A percentile compares a stretch with the other conserved stretches of the same genome.
These are phyloP conservation scores for Pogonognathellus flavescens DNA, from an alignment of 1,140 invertebrate species.

Conservation along the genomic window DNA sequence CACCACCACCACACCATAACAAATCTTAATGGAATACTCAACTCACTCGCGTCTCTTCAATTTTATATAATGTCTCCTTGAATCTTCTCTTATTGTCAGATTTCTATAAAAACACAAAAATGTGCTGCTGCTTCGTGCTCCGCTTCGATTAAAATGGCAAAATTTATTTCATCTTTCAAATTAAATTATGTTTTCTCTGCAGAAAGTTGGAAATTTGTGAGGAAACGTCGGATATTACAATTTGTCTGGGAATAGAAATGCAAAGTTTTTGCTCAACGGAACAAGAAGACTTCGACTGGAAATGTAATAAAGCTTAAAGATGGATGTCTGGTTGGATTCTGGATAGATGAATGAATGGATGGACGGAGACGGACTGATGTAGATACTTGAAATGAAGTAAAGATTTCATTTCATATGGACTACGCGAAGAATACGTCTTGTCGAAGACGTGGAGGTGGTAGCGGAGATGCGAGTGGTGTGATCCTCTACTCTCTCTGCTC, in stretches of 20 bases:
- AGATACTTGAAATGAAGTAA: conserved; percentile 13
- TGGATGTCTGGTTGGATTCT: conserved; percentile 20
- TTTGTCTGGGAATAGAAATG: neutral
- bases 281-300: neutral
- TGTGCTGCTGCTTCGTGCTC: no score
- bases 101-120: no score
- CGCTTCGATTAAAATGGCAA: neutral
- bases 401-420: conserved; percentile 47
- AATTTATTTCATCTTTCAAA: neutral
- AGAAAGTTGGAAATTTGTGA: neutral
- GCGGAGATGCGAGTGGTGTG: neutral
- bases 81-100: no score
- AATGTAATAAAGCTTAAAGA: conserved; percentile 36
- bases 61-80: no score
- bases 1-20: neutral
- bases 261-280: conserved; percentile 17
- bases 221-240: neutral
- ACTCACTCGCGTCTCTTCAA: neutral
- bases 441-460: neutral
- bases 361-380: neutral
- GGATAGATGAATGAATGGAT: conserved; percentile 20
- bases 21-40: conserved; percentile 21
- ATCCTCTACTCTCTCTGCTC: neutral
- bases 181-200: neutral
- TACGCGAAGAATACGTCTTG: neutral